These are phyloP conservation scores for Zalophus californianus DNA, from an alignment of 2,797 vertebrate species.

Conservation along the genomic window DNA sequence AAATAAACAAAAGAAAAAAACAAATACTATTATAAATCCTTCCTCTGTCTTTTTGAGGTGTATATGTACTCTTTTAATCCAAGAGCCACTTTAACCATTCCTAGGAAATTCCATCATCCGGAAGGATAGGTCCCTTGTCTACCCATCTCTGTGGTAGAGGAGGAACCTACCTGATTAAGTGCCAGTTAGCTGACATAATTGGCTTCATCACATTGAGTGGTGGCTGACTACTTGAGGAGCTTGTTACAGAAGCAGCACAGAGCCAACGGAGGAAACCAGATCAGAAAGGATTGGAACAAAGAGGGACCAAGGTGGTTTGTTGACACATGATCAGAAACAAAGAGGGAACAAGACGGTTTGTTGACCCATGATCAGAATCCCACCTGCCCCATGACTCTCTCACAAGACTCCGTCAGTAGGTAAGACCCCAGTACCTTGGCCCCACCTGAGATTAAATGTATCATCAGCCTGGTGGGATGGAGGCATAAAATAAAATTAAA, in stretches of 20 bases:
- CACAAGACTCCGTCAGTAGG: not conserved
- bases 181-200: not conserved
- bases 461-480: too few species aligned
- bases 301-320: not conserved
- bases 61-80: not conserved
- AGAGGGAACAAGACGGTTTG: not conserved
- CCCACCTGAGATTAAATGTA: not conserved
- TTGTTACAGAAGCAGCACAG: not conserved
- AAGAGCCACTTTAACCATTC: not conserved
- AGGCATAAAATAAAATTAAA: not conserved
- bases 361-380: not conserved
- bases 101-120: too few species aligned
- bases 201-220: not conserved
- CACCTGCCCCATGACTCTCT: too few species aligned
- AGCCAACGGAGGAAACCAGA: not conserved
- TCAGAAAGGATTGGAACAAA: not conserved
- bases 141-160: not conserved
- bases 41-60: not conserved
- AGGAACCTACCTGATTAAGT: not conserved
- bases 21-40: not conserved
- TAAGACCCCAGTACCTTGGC: not conserved
- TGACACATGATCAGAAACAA: rapidly evolving
- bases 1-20: too few species aligned
- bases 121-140: not conserved
- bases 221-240: not conserved